These are phyloP conservation scores for Ephestia elutella DNA, from an alignment of 1,140 invertebrate genomes.

Conservation along the genomic window DNA sequence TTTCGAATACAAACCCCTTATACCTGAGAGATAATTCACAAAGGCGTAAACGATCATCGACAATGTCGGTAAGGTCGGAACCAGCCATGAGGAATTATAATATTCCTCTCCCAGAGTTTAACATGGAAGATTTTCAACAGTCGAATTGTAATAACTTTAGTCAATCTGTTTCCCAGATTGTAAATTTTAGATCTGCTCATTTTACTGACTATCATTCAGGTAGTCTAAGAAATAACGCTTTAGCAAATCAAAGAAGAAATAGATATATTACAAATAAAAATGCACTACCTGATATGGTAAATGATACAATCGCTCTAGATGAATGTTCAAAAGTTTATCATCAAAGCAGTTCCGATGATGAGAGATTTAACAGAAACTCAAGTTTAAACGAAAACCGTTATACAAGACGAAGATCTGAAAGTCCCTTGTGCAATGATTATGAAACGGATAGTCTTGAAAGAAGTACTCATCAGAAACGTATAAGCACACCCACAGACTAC, in stretches of 20 bases:
- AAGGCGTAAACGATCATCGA: constrained; percentile 40
- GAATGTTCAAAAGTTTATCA: constrained; percentile 55
- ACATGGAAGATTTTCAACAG: constrained; percentile 23
- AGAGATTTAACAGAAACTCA: constrained; percentile 33
- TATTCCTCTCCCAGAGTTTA: constrained; percentile 58
- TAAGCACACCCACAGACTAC: constrained; percentile 78
- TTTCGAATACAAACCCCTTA: constrained; percentile 32
- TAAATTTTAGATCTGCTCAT: constrained; percentile 46
- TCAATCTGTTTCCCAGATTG: constrained; percentile 41
- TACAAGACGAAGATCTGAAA: constrained; percentile 39
- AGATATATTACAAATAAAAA: constrained; percentile 64
- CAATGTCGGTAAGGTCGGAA: constrained; percentile 64
- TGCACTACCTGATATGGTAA: constrained; percentile 76
- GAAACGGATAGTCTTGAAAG: constrained; percentile 88
- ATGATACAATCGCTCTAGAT: constrained; percentile 76
- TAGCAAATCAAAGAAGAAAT: constrained; percentile 41
- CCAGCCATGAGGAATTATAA: constrained; percentile 58
- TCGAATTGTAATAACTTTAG: constrained; percentile 33
- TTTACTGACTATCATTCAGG: constrained; percentile 35
- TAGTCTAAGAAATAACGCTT: constrained; percentile 29
- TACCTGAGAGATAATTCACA: constrained; percentile 32
- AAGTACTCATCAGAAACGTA: constrained; percentile 71
- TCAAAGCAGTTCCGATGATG: constrained; percentile 55
- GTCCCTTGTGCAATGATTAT: constrained; percentile 75
- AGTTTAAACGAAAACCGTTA: constrained; percentile 26